Evolutionary conservation across 2,888 invertebrate species (phyloP), one percentile per base, ranked within the genome.

Genomic region (Limenitis camilla): DNA sequence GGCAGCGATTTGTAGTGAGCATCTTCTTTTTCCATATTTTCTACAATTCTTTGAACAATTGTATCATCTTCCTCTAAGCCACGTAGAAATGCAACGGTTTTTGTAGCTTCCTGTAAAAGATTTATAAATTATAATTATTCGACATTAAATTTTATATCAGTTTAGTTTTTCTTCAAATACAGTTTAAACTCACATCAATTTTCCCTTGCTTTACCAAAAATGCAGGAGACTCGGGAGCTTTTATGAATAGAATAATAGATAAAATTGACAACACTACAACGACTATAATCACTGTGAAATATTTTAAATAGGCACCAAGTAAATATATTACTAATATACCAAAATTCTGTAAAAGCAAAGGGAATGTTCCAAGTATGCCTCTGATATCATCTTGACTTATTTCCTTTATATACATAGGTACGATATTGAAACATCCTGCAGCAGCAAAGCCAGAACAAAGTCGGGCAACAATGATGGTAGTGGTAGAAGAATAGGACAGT

Each of bases 211-310:
- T 80, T 2, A 82, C 66, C 36, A 81, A 61, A 52, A 67, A 81
- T 2, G 74, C 68, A 6, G 83, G 83, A 1, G 83, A 78, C 51
- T 83, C 82, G 1, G 83, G 82, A 28, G 73, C 72, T 42, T 62
- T 68, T 33, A 74, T 11, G 60, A 80, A 69, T n/a, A 72, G 19
- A 0, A 71, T 32, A 0, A 69, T 59, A 4, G 66, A 67, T 6
- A 72, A 1, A 3, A 75, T 36, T 0, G 76, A 71, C 5, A 76
- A n/a, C 9, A 55, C 60, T 1, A 74, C 40, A 2, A 68, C 62
- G 0, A 72, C 50, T 59, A 70, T 76, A n/a, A 79, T 45, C 5
- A 77, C 68, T 0, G 66, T 65, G 36, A 71, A 62, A 51, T 80
- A 81, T 9, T 69, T 65, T 29, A 78, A 36, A 38, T 72, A 79